Evolutionary conservation across 2,113 vertebrate species (phyloP).

Genomic region (Nansenia antarctica): DNA sequence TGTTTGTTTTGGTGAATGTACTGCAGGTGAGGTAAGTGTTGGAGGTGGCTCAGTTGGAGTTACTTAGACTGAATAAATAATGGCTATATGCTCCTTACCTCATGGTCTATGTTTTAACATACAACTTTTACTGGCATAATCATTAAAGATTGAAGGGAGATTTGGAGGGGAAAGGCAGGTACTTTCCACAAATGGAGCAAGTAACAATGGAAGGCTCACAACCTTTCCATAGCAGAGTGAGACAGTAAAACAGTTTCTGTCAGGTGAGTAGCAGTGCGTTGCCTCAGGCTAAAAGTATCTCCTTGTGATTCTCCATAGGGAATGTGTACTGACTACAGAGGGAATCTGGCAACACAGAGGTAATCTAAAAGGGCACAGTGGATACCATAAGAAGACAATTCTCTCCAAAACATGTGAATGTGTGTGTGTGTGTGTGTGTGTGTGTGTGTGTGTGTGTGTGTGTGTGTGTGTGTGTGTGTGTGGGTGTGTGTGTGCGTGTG

Average conservation of each 20-base stretch:
- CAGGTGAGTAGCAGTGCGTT: slow-evolving; percentile 45
- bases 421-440: slow-evolving; percentile 3
- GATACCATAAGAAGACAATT: not conserved
- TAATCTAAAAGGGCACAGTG: not conserved
- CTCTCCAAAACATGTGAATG: not conserved
- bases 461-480: not conserved
- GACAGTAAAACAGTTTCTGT: slow-evolving; percentile 35
- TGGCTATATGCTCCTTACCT: slow-evolving; percentile 45
- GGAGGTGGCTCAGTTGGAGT: slow-evolving; percentile 38
- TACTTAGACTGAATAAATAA: slow-evolving; percentile 55
- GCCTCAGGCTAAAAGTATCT: slow-evolving; percentile 18
- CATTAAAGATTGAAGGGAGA: slow-evolving; percentile 58
- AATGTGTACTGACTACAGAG: not conserved
- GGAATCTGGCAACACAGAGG: not conserved
- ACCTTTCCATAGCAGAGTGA: slow-evolving; percentile 48
- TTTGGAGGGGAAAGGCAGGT: slow-evolving; percentile 51
- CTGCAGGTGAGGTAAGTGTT: slow-evolving; percentile 51
- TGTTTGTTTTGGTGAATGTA: slow-evolving; percentile 33
- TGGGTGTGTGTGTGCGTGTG: not conserved
- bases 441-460: slow-evolving; percentile 2
- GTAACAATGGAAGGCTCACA: slow-evolving; percentile 44
- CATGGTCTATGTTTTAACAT: slow-evolving; percentile 50
- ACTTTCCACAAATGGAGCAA: slow-evolving; percentile 55
- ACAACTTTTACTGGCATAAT: slow-evolving; percentile 54
- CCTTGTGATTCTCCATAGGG: not conserved